Evolutionary conservation across 2,113 vertebrate genomes (phyloP).

Genomic region (Phaethornis superciliosus): DNA sequence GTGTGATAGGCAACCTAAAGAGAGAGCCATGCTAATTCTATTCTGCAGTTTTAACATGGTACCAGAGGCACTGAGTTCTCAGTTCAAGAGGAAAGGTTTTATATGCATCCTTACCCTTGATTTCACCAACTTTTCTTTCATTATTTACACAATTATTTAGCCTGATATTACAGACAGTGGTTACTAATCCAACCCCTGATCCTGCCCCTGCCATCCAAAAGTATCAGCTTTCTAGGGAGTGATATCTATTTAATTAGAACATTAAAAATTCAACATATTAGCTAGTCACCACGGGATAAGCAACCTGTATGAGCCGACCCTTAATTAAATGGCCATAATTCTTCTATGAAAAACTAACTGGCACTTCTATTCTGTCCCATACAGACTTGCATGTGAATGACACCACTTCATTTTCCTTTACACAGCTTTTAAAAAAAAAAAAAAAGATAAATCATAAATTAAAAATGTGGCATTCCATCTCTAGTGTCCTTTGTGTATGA

Average conservation of each 20-base stretch:
- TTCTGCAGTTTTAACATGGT: conserved; percentile 18
- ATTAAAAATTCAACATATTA: conserved; percentile 65
- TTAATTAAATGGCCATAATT: conserved; percentile 73
- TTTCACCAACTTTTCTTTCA: conserved; percentile 11
- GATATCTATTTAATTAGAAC: conserved; percentile 62
- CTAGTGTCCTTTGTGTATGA: conserved; percentile 80
- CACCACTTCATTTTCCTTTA: conserved; percentile 77
- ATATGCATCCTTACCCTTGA: not conserved
- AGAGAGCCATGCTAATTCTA: not conserved
- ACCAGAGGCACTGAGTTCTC: conserved; percentile 69
- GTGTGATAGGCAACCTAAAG: not conserved
- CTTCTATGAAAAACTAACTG: conserved; percentile 79
- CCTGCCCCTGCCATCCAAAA: not conserved
- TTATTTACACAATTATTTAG: conserved; percentile 70
- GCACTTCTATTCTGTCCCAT: conserved; percentile 85
- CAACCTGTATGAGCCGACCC: conserved; percentile 78
- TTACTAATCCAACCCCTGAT: not conserved
- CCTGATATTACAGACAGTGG: conserved; percentile 57
- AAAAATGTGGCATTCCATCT: conserved; percentile 79
- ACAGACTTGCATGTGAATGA: conserved; percentile 77
- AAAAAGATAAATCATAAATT: conserved; percentile 86
- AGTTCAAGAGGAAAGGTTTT: not conserved
- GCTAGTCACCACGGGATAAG: conserved; percentile 74
- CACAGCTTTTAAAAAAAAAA: conserved; percentile 78
- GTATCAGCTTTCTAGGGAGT: conserved; percentile 65